phyloP scores from a whole-genome alignment of 1,140 invertebrate species.

The Dolichoris vasculosae region DNA sequence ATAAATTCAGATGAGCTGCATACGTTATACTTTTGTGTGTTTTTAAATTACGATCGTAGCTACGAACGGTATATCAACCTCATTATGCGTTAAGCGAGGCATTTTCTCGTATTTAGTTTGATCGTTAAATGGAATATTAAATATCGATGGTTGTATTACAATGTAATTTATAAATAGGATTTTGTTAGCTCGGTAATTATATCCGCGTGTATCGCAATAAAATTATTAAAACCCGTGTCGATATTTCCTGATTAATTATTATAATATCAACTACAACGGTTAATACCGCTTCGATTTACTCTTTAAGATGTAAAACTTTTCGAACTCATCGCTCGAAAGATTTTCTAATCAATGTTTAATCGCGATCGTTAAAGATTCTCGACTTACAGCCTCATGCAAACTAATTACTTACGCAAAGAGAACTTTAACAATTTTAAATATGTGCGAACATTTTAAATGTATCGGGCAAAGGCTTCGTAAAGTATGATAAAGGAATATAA shows the following conservation, averaged over 20 bases:
- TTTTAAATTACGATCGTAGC: background rate
- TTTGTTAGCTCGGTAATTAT: background rate
- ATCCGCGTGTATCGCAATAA: background rate
- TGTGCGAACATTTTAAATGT: slow-evolving; percentile 13
- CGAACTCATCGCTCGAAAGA: background rate
- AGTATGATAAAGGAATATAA: background rate
- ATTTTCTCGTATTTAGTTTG: background rate
- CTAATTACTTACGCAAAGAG: background rate
- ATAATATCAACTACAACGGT: background rate
- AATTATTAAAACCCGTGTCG: background rate
- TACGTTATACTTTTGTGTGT: background rate
- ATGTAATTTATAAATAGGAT: background rate
- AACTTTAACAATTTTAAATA: background rate
- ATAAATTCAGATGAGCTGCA: background rate
- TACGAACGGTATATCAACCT: background rate
- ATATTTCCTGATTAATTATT: background rate
- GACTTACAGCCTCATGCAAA: background rate
- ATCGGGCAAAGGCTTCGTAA: background rate
- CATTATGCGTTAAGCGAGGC: background rate
- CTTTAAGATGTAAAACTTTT: background rate
- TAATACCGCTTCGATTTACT: background rate
- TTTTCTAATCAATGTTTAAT: background rate
- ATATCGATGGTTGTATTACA: background rate
- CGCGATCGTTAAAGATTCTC: background rate
- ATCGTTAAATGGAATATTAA: background rate